These are phyloP conservation scores for Matsumurasca onukii DNA, from an alignment of 1,140 invertebrate species.

Conservation along the genomic window DNA sequence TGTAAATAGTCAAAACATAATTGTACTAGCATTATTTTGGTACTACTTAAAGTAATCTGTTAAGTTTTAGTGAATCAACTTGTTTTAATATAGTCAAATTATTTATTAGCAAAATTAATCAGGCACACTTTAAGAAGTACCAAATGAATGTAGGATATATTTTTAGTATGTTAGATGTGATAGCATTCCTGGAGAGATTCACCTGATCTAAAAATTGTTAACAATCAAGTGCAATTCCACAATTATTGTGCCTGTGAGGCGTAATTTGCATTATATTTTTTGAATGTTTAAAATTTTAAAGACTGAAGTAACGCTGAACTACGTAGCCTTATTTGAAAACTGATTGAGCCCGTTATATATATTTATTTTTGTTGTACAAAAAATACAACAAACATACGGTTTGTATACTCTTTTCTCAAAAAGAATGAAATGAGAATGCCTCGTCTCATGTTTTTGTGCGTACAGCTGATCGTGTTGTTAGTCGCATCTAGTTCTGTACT, in stretches of 20 bases:
- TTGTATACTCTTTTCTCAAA: too few species aligned
- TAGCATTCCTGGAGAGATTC: not conserved
- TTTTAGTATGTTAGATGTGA: not conserved
- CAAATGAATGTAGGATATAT: not conserved
- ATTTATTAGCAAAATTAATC: not conserved
- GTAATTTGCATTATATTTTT: not conserved
- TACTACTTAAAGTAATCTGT: not conserved
- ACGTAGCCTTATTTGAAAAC: too few species aligned
- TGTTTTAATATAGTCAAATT: not conserved
- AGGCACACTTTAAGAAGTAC: not conserved
- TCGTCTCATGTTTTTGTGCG: too few species aligned
- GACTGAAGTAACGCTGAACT: not conserved
- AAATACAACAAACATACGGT: too few species aligned
- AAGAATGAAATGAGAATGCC: too few species aligned
- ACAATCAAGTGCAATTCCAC: not conserved
- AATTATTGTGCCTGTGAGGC: not conserved
- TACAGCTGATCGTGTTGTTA: too few species aligned
- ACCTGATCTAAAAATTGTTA: too few species aligned
- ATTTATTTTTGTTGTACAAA: too few species aligned
- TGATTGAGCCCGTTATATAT: too few species aligned
- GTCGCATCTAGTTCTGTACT: too few species aligned
- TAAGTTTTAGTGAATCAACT: not conserved
- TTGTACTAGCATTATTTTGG: not conserved
- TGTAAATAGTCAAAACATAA: too few species aligned
- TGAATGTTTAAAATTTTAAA: not conserved